phyloP scores from a whole-genome alignment of 2,888 invertebrate species.

The Apomyelois bistriatella region DNA sequence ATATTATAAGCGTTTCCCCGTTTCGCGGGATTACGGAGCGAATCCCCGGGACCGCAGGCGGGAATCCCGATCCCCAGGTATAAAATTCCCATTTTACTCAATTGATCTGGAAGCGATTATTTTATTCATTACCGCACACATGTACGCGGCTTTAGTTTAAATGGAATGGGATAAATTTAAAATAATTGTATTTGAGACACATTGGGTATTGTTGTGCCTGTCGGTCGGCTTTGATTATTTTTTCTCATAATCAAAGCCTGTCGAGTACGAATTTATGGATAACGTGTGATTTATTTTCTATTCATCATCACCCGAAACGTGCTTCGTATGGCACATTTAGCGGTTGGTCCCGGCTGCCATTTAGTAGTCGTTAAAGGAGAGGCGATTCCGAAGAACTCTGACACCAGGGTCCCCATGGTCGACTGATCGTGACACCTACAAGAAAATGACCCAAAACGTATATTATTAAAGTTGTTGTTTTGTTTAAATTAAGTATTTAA shows the following conservation, averaged over 20 bases:
- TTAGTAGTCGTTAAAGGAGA: no score
- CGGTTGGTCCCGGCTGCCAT: no score
- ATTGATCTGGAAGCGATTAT: constrained; percentile 10
- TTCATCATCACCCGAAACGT: neutral
- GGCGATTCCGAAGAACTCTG: no score
- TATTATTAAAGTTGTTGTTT: no score
- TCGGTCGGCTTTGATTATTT: neutral
- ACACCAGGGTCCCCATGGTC: no score
- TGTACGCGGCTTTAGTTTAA: neutral
- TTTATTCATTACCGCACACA: neutral
- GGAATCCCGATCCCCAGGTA: constrained; percentile 2
- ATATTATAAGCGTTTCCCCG: constrained; percentile 12
- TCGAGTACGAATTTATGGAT: no score
- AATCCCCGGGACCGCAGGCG: constrained; percentile 1
- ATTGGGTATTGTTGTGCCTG: neutral
- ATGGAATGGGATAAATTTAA: neutral
- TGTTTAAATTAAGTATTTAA: no score
- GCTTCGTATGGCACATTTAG: no score
- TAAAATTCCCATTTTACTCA: constrained; percentile 9
- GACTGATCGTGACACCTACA: no score
- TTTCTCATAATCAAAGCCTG: no score
- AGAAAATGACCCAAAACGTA: no score
- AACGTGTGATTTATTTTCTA: neutral
- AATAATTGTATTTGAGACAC: neutral
- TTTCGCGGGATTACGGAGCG: constrained; percentile 9